Evolutionary conservation across 2,797 vertebrate genomes (phyloP).

Genomic region (Paguma larvata): DNA sequence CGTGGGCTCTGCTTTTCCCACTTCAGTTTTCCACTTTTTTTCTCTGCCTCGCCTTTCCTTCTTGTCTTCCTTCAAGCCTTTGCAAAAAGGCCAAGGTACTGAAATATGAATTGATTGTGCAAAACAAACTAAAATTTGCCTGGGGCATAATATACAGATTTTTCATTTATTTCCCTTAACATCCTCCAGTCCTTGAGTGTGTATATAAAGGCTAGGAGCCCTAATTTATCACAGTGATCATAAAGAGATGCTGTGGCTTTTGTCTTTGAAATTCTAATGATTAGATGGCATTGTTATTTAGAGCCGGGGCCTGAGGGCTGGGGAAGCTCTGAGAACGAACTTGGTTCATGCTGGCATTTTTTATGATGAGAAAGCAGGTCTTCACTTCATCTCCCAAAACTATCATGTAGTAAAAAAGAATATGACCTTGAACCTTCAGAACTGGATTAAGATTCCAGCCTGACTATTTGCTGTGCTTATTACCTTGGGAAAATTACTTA

Average conservation of each 20-base stretch:
- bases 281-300: conserved; percentile 70
- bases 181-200: conserved; percentile 65
- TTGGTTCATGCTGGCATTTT: neutral
- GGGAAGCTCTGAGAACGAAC: neutral
- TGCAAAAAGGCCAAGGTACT: conserved; percentile 58
- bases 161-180: conserved; percentile 78
- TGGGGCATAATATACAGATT: conserved; percentile 39
- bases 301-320: conserved; percentile 21
- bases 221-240: conserved; percentile 66
- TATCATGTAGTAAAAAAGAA: conserved; percentile 8
- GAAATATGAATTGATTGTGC: conserved; percentile 75
- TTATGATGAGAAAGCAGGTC: conserved; percentile 1
- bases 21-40: neutral
- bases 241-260: conserved; percentile 64
- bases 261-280: conserved; percentile 78
- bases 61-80: conserved; percentile 51
- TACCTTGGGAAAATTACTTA: conserved; percentile 24
- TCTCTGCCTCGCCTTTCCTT: neutral
- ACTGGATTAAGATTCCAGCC: conserved; percentile 22
- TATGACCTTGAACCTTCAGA: neutral
- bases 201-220: conserved; percentile 56
- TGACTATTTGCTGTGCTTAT: conserved; percentile 7
- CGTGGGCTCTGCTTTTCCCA: neutral
- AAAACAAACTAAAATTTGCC: conserved; percentile 78
- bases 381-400: conserved; percentile 27